phyloP scores from a whole-genome alignment of 2,797 vertebrate genomes.

The Threskiornis aethiopicus region DNA sequence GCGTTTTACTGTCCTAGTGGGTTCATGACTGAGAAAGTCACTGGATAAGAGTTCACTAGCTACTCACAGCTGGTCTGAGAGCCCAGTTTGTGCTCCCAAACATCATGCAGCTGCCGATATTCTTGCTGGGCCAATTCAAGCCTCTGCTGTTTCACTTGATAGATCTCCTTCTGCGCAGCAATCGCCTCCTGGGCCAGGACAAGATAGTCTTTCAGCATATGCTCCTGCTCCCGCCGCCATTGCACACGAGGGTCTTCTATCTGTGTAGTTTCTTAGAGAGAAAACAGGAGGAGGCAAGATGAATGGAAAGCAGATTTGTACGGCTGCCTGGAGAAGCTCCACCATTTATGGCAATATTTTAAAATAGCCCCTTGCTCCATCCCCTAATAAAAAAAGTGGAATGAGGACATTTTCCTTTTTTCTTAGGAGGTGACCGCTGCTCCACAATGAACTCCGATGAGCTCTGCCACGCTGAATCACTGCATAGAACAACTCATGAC shows the following conservation, averaged over 20 bases:
- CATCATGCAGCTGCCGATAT: conserved; percentile 89
- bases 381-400: background rate
- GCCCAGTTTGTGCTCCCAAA: conserved; percentile 92
- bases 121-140: conserved; percentile 93
- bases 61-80: conserved; percentile 96
- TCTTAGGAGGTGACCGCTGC: background rate
- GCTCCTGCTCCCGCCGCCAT: conserved; percentile 94
- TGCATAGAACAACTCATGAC: background rate
- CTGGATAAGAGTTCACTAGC: background rate
- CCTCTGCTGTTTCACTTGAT: conserved; percentile 95
- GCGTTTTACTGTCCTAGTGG: background rate
- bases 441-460: background rate
- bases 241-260: conserved; percentile 95
- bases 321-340: background rate
- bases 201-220: conserved; percentile 95
- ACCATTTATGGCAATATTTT: background rate
- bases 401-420: background rate
- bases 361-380: background rate
- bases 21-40: background rate
- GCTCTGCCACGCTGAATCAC: background rate
- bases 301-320: background rate
- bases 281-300: background rate
- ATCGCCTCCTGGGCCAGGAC: conserved; percentile 90
- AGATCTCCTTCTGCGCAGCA: conserved; percentile 93
- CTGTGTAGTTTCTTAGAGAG: conserved; percentile 91